phyloP scores from a whole-genome alignment of 2,888 invertebrate species.

The Phania funesta region DNA sequence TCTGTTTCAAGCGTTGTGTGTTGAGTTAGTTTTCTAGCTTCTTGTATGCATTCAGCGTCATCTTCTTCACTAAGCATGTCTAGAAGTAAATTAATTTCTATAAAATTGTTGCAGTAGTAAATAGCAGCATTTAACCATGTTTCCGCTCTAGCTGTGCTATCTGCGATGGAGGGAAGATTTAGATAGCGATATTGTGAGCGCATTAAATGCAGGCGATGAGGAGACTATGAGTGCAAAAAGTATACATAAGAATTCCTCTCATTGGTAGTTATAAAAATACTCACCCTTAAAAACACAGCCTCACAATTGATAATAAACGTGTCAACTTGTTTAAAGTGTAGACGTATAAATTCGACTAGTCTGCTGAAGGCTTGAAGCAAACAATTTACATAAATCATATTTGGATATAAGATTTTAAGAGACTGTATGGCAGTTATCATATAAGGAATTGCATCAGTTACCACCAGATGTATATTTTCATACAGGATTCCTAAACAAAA shows the following conservation, averaged over 20 bases:
- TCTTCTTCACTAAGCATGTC: conserved; percentile 17
- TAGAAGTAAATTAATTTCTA: conserved; percentile 11
- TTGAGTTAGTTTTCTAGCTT: conserved; percentile 25
- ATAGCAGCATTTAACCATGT: conserved; percentile 40
- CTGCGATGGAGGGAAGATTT: not conserved
- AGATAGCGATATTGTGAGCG: conserved; percentile 26
- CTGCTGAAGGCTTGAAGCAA: not conserved
- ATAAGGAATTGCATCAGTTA: conserved; percentile 29
- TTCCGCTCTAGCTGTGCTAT: not conserved
- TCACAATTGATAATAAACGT: conserved; percentile 18
- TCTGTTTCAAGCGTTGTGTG: conserved; percentile 4
- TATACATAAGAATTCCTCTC: not conserved
- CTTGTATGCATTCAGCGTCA: conserved; percentile 15
- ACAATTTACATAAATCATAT: conserved; percentile 44
- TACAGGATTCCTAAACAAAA: conserved; percentile 16
- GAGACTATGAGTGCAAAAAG: conserved; percentile 46
- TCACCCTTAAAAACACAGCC: conserved; percentile 31
- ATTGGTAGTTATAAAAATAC: not conserved
- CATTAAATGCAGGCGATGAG: conserved; percentile 37
- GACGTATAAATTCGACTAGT: conserved; percentile 7
- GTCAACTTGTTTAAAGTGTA: conserved; percentile 21
- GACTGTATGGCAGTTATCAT: conserved; percentile 42
- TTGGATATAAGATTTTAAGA: conserved; percentile 45
- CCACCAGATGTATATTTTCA: conserved; percentile 30
- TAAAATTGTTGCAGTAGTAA: conserved; percentile 29